Evolutionary conservation across 2,797 vertebrate genomes (phyloP).

Genomic region (Falco biarmicus): DNA sequence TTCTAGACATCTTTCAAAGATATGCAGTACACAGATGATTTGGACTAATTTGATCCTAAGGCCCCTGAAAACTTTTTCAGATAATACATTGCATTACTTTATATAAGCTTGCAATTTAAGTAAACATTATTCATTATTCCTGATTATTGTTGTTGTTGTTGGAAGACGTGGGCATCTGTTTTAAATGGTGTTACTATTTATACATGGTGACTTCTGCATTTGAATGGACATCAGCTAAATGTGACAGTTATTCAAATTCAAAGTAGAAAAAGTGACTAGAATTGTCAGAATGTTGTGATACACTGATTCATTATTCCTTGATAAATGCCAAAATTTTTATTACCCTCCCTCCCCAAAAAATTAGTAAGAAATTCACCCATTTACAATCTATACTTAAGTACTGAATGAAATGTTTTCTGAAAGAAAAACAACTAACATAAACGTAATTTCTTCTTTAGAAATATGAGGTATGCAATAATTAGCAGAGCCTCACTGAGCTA

Average conservation of each 20-base stretch:
- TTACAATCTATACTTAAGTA: background rate
- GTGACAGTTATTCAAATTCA: background rate
- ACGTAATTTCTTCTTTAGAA: slow-evolving; percentile 18
- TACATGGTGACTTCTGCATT: background rate
- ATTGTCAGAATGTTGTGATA: background rate
- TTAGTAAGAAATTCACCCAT: background rate
- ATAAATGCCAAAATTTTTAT: background rate
- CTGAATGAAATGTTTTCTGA: slow-evolving; percentile 3
- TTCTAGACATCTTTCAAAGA: background rate
- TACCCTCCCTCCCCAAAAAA: background rate
- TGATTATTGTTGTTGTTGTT: background rate
- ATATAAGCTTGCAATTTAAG: background rate
- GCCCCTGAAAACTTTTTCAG: background rate
- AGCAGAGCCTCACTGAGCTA: background rate
- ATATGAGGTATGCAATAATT: background rate
- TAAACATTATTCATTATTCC: background rate
- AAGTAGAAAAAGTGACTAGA: background rate
- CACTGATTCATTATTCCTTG: background rate
- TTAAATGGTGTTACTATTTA: background rate
- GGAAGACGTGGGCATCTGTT: background rate
- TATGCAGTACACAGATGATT: background rate
- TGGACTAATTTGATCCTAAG: background rate
- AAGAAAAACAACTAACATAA: slow-evolving; percentile 28
- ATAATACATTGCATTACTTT: background rate
- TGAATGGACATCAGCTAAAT: background rate